phyloP scores from a whole-genome alignment of 1,140 invertebrate species.

The Temnothorax nylanderi region DNA sequence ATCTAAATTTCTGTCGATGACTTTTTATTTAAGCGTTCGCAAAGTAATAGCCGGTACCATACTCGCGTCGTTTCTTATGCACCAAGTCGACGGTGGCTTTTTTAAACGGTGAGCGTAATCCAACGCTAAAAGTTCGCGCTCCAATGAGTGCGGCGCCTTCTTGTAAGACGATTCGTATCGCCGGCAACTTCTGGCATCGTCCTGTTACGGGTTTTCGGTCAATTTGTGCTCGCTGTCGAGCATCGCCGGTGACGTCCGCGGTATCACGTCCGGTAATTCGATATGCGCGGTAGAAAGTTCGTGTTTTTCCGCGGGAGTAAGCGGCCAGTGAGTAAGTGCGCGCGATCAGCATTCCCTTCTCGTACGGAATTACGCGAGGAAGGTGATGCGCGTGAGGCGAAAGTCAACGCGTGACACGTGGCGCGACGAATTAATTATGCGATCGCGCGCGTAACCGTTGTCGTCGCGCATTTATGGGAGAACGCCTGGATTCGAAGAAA shows the following conservation, averaged over 20 bases:
- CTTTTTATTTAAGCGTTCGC: background rate
- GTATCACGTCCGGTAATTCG: slow-evolving; percentile 65
- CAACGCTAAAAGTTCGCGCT: background rate
- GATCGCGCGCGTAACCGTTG: slow-evolving; percentile 71
- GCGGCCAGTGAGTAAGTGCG: slow-evolving; percentile 50
- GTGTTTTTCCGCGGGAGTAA: background rate
- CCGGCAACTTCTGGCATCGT: slow-evolving; percentile 4
- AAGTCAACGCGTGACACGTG: slow-evolving; percentile 78
- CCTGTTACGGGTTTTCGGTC: slow-evolving; percentile 27
- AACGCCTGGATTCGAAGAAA: slow-evolving; percentile 46
- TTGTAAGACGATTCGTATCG: slow-evolving; percentile 34
- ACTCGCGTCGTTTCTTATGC: slow-evolving; percentile 1
- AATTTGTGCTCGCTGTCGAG: slow-evolving; percentile 23
- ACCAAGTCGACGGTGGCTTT: slow-evolving; percentile 1
- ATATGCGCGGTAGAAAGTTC: slow-evolving; percentile 46
- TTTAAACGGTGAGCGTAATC: background rate
- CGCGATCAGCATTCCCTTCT: slow-evolving; percentile 61
- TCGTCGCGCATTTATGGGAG: slow-evolving; percentile 74
- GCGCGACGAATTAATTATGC: slow-evolving; percentile 79
- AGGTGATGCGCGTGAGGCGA: slow-evolving; percentile 77
- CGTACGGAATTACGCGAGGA: slow-evolving; percentile 70
- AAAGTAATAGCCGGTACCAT: background rate
- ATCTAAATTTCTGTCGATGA: too few relatives aligned
- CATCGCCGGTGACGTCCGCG: slow-evolving; percentile 13
- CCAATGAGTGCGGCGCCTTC: background rate